Conservation (phyloP, 2,888 invertebrate genomes). For the Philereme transversata region DNA sequence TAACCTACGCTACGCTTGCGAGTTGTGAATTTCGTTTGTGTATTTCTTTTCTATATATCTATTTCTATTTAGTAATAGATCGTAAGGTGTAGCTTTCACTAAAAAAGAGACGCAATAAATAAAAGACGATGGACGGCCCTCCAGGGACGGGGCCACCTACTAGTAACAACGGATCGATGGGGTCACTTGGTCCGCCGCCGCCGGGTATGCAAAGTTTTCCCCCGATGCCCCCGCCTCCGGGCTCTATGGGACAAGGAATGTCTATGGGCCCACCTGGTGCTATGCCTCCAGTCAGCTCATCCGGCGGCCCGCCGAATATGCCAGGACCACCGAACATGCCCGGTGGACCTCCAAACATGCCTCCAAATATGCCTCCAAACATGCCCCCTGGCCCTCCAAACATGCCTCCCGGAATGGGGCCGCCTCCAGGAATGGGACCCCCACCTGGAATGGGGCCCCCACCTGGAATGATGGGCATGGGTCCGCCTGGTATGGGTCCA, state of each 20-base stretch:
- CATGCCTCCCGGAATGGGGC: slow-evolving; percentile 41
- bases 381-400: slow-evolving; percentile 36
- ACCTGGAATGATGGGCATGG: slow-evolving; percentile 46
- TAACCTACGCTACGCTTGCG: slow-evolving; percentile 19
- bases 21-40: background rate
- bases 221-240: slow-evolving; percentile 66
- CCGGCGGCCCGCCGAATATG: slow-evolving; percentile 49
- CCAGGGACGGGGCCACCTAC: slow-evolving; percentile 68
- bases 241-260: slow-evolving; percentile 54
- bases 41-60: slow-evolving; percentile 2
- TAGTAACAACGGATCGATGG: slow-evolving; percentile 61
- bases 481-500: slow-evolving; percentile 45
- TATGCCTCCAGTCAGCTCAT: slow-evolving; percentile 57
- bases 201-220: slow-evolving; percentile 64
- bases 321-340: slow-evolving; percentile 30
- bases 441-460: slow-evolving; percentile 47
- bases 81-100: background rate
- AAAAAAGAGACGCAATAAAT: slow-evolving; percentile 4
- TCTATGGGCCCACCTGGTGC: slow-evolving; percentile 63
- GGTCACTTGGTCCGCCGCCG: slow-evolving; percentile 41
- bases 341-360: slow-evolving; percentile 36
- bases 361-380: slow-evolving; percentile 33
- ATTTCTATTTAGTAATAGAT: background rate
- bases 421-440: slow-evolving; percentile 46
- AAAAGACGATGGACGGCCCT: slow-evolving; percentile 67